Evolutionary conservation across 2,888 invertebrate species (phyloP).

Genomic region (Nymphalis polychloros): DNA sequence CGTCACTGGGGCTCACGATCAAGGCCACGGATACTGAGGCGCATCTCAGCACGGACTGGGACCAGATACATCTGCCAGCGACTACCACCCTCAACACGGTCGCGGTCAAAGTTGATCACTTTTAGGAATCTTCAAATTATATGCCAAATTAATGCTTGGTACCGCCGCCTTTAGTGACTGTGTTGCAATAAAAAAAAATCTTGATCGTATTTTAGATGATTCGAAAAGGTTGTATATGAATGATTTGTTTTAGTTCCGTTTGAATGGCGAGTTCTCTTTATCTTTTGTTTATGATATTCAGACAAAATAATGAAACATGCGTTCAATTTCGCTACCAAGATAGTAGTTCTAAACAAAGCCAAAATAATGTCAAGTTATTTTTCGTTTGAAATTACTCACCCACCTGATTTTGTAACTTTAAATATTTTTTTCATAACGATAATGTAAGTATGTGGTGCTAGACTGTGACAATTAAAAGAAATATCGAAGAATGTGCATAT

Average conservation of each 20-base stretch:
- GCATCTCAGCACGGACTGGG: conserved; percentile 92
- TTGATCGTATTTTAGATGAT: neutral
- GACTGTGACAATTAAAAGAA: conserved; percentile 37
- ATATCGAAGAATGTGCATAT: conserved; percentile 34
- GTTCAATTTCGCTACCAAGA: neutral
- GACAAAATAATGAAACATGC: neutral
- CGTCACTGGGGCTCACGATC: conserved; percentile 88
- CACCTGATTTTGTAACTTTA: conserved; percentile 46
- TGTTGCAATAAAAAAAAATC: conserved; percentile 8
- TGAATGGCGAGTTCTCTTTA: neutral
- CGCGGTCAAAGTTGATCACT: conserved; percentile 95
- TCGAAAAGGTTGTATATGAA: neutral
- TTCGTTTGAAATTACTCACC: conserved; percentile 35
- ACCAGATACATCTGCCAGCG: conserved; percentile 91
- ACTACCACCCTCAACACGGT: conserved; percentile 93
- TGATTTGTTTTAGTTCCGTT: neutral
- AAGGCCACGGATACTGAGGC: conserved; percentile 92
- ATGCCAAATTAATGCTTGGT: conserved; percentile 7
- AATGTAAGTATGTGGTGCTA: conserved; percentile 48
- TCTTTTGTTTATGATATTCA: neutral
- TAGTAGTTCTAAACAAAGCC: conserved; percentile 8
- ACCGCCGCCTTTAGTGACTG: conserved; percentile 6
- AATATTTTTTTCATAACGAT: conserved; percentile 30
- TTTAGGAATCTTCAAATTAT: conserved; percentile 67
- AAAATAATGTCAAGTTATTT: conserved; percentile 23